phyloP scores from a whole-genome alignment of 2,113 vertebrate species.

The Narcine bancroftii region DNA sequence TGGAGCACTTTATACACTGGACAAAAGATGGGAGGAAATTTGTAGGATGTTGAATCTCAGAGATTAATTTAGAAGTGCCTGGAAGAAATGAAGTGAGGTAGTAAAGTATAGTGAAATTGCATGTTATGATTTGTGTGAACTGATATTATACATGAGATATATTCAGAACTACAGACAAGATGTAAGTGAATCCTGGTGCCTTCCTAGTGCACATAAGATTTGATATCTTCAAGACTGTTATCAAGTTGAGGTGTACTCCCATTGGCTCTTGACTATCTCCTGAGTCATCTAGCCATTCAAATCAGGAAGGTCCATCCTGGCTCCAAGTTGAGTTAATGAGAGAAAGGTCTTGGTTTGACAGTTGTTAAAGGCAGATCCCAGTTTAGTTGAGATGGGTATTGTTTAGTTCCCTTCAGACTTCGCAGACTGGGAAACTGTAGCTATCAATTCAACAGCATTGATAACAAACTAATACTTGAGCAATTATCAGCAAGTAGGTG shows the following conservation, averaged over 20 bases:
- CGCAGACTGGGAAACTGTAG: too few relatives aligned
- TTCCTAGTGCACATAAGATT: neutral
- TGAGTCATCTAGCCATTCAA: neutral
- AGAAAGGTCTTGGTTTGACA: neutral
- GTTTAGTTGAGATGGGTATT: neutral
- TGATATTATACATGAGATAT: neutral
- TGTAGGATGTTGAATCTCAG: neutral
- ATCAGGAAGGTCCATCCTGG: neutral
- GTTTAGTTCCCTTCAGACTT: neutral
- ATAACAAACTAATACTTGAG: neutral
- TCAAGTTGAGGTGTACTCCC: neutral
- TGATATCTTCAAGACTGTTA: too few relatives aligned
- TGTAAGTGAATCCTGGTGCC: neutral
- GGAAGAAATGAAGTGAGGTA: neutral
- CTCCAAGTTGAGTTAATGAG: neutral
- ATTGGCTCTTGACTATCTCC: neutral
- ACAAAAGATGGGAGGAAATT: neutral
- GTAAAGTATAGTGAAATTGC: neutral
- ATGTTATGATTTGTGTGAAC: neutral
- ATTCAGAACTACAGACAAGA: neutral
- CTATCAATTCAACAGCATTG: neutral
- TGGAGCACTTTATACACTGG: neutral
- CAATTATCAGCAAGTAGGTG: neutral
- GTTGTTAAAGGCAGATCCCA: too few relatives aligned
- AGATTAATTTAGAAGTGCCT: neutral